Percentiles rank a stretch among this genome's conserved stretches.
These are phyloP conservation scores for Arizona elegans DNA, from an alignment of 2,113 vertebrate genomes.

Conservation along the genomic window DNA sequence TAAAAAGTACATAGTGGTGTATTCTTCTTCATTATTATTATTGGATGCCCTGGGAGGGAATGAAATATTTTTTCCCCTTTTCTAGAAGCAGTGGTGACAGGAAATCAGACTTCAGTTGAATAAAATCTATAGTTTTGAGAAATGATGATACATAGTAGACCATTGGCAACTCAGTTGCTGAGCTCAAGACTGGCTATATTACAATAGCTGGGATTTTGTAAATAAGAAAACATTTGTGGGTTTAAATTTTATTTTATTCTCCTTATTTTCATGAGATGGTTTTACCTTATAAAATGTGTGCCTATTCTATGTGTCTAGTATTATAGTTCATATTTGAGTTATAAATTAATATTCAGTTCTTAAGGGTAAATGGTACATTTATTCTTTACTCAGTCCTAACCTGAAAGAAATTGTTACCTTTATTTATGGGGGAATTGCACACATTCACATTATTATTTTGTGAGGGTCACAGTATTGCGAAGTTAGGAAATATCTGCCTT, in stretches of 20 bases:
- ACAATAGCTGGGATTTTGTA: background rate
- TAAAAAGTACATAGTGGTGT: background rate
- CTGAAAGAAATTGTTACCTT: background rate
- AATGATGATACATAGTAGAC: background rate
- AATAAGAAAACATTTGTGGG: background rate
- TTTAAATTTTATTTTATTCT: background rate
- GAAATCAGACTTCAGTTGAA: background rate
- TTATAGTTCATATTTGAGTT: background rate
- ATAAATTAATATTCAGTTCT: background rate
- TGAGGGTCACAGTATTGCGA: background rate
- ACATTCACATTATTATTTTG: background rate
- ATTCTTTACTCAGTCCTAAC: background rate
- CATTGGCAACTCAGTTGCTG: background rate
- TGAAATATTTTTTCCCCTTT: background rate
- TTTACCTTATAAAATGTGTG: background rate
- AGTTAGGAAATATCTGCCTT: slow-evolving; percentile 12
- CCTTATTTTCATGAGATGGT: background rate
- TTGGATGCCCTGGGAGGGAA: background rate
- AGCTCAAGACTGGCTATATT: background rate
- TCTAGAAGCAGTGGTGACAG: background rate
- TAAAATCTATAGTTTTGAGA: background rate
- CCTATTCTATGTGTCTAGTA: background rate
- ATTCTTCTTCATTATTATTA: background rate
- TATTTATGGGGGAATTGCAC: background rate
- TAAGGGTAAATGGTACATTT: background rate